These are phyloP conservation scores for Reinhardtius hippoglossoides DNA, from an alignment of 2,113 vertebrate species.

Conservation along the genomic window DNA sequence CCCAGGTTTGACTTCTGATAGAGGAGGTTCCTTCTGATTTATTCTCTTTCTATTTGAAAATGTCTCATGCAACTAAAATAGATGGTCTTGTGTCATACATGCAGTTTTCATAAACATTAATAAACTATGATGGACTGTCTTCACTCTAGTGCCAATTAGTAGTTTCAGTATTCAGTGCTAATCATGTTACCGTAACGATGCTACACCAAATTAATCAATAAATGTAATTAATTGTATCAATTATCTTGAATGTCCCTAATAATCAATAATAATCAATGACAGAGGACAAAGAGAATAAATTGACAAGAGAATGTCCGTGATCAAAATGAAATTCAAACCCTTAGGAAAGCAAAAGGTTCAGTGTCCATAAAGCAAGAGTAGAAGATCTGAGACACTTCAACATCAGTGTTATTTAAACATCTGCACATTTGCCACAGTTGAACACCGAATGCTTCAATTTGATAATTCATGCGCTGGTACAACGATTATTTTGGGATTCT, in stretches of 20 bases:
- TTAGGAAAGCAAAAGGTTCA: not conserved
- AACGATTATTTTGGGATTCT: not conserved
- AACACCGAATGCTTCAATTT: too few relatives aligned
- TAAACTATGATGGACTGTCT: slow-evolving; percentile 1
- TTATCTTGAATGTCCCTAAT: slow-evolving; percentile 24
- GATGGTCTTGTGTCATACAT: not conserved
- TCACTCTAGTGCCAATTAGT: not conserved
- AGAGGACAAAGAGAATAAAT: slow-evolving; percentile 7
- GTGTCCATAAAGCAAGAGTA: not conserved
- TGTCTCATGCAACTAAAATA: slow-evolving; percentile 10
- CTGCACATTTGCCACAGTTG: not conserved
- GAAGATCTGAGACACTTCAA: not conserved
- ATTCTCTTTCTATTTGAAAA: slow-evolving; percentile 3
- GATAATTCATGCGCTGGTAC: not conserved
- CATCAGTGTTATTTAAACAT: not conserved
- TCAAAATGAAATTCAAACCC: not conserved
- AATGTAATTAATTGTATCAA: not conserved
- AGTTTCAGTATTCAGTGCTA: slow-evolving; percentile 4
- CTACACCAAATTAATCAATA: not conserved
- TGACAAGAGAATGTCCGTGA: slow-evolving; percentile 11
- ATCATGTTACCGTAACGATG: slow-evolving; percentile 26
- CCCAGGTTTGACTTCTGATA: slow-evolving; percentile 6
- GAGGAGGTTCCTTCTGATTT: not conserved
- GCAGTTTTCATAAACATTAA: not conserved
- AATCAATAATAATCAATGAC: not conserved